Evolutionary conservation across 2,888 invertebrate species (phyloP), one percentile per base, ranked within the genome.

Genomic region (Galerucella calmariensis): DNA sequence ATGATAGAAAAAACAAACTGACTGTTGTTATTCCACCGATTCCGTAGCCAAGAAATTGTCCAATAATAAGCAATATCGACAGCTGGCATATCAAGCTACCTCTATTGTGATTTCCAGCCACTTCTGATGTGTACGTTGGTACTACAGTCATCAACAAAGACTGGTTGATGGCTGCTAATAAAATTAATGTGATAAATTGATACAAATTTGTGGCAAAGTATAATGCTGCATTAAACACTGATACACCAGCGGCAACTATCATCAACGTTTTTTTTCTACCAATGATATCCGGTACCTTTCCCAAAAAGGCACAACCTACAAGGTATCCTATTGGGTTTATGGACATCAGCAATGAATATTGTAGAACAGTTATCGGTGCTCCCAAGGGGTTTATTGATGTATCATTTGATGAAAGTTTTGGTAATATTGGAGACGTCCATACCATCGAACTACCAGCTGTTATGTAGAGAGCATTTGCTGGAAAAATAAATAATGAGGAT

Each of bases 111-210:
- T 92, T 92, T 89, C 94, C 93, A 10, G 95, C 91, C 48, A 95
- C 94, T 87, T 97, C 96, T 61, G 94, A 94, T 75, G 95, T 91
- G 87, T 96, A 97, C 90, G 95, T 93, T 0, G 96, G 95, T 0
- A 92, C 91, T 1, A 92, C 90, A 20, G 69, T 46, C 8, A n/a
- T 8, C 2, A 14, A 61, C 1, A 44, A 35, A 44, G 59, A 24
- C 20, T 58, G n/a, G 53, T 35, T 56, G n/a, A 69, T 48, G 27
- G 20, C 3, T 1, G 27, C 46, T 12, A 41, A 24, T 9, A 58
- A 14, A 8, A 27, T 61, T 68, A 90, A 92, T 12, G 85, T 89
- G 86, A 90, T 91, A 68, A 74, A 80, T 2, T 77, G 16, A 20
- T 69, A 46, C 3, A 80, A 62, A 11, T 70, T 44, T 11, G 67